Conservation (phyloP, 2,113 vertebrate species). For the Leucopsar rothschildi region DNA sequence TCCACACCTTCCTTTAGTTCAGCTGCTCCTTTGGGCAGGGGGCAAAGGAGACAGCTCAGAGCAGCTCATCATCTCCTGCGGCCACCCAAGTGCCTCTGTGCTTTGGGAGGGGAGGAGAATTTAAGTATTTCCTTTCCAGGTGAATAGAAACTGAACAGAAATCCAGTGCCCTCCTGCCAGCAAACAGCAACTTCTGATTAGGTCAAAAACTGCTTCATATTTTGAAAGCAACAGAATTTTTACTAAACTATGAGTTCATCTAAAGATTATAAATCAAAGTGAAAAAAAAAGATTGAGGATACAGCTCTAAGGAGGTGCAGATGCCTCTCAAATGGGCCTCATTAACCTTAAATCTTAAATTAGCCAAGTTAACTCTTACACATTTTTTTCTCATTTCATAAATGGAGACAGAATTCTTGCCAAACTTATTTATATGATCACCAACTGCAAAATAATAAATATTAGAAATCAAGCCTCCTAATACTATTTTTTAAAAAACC, state of each 20-base stretch:
- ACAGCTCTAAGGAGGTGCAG: neutral
- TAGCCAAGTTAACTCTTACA: neutral
- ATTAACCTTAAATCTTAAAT: neutral
- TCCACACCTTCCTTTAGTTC: neutral
- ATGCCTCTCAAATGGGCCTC: neutral
- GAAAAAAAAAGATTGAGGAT: neutral
- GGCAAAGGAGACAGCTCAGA: neutral
- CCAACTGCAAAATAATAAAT: neutral
- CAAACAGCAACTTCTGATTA: neutral
- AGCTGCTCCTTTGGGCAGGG: neutral
- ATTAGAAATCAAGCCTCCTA: neutral
- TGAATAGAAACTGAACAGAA: neutral
- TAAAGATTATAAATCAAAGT: neutral
- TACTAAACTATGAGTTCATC: neutral
- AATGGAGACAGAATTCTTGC: neutral
- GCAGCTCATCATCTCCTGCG: neutral
- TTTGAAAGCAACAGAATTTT: neutral
- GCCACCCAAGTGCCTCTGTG: neutral
- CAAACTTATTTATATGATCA: neutral
- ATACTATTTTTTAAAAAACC: neutral
- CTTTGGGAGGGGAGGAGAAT: neutral
- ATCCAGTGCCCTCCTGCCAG: neutral
- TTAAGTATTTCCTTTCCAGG: neutral
- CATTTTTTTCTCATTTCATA: neutral
- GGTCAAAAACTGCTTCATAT: neutral